Evolutionary conservation across 2,113 vertebrate genomes (phyloP).

Genomic region (Chaetura pelagica): DNA sequence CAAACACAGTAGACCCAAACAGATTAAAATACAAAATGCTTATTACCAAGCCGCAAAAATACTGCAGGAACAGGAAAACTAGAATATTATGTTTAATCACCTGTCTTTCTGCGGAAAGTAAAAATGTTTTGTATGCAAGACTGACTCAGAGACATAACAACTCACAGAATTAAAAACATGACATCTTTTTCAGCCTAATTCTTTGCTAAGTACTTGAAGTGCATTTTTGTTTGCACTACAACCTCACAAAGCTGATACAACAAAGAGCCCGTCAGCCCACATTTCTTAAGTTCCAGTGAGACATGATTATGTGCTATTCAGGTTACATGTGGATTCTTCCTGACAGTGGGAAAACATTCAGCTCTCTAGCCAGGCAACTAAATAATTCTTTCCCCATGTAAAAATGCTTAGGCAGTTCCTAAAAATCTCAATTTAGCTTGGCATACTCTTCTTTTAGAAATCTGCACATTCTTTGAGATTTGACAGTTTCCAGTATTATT

Average conservation of each 20-base stretch:
- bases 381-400: not conserved
- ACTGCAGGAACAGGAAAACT: not conserved
- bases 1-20: not conserved
- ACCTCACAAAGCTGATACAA: not conserved
- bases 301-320: not conserved
- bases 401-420: not conserved
- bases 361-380: not conserved
- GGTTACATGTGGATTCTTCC: not conserved
- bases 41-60: not conserved
- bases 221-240: not conserved
- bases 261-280: not conserved
- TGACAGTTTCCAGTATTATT: not conserved
- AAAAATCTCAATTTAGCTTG: not conserved
- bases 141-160: not conserved
- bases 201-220: not conserved
- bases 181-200: not conserved
- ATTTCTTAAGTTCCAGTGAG: not conserved
- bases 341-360: not conserved
- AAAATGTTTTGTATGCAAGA: conserved; percentile 10
- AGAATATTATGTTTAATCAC: not conserved
- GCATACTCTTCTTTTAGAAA: not conserved
- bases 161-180: not conserved
- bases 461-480: not conserved
- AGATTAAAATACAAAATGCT: not conserved
- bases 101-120: not conserved